Base-by-base conservation (phyloP, 2,888 invertebrate species). In the Sclerodermus sp. region DNA sequence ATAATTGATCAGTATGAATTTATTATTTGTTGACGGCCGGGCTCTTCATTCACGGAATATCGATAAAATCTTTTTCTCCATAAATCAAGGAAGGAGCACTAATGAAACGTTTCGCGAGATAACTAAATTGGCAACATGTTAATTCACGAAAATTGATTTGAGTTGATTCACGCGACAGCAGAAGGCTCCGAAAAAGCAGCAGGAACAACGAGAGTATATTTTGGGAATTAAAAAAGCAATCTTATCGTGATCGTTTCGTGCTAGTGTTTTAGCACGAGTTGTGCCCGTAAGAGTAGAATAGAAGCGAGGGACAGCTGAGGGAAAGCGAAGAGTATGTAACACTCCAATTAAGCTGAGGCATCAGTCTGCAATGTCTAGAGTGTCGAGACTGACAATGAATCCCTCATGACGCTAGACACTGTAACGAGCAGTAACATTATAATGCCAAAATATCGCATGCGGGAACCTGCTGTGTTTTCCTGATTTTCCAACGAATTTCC, bases 321-420 rank as follows among this genome's bases (percentile, higher is more conserved):
- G 67, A 65, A 63, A 65, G 60, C 60, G 54, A 59, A 23, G 23
- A 62, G 62, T 63, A 66, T 62, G 63, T 70, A 67, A 65, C 67
- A 69, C 66, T 68, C 67, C 66, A 71, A 71, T 69, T 68, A 71
- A 71, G 67, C 69, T 66, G 67, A 70, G 65, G 64, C 66, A 65
- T 66, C 66, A 69, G 62, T 67, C 66, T 63, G 61, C 60, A 59
- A 51, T 62, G 57, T 60, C 67, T 65, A 58, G 58, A 55, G 57
- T 56, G 53, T 56, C 47, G 52, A 58, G 58, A 50, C 58, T 66
- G 66, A 71, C 68, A 67, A 68, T 67, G 66, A 62, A 68, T 62
- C 57, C 58, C 51, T 51, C 54, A 51, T 53, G 53, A 53, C 48
- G 55, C 46, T 55, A 58, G 56, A 60, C 56, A 51, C 51, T 44